Evolutionary conservation across 2,113 vertebrate genomes (phyloP).

Genomic region (Rhombomys opimus): DNA sequence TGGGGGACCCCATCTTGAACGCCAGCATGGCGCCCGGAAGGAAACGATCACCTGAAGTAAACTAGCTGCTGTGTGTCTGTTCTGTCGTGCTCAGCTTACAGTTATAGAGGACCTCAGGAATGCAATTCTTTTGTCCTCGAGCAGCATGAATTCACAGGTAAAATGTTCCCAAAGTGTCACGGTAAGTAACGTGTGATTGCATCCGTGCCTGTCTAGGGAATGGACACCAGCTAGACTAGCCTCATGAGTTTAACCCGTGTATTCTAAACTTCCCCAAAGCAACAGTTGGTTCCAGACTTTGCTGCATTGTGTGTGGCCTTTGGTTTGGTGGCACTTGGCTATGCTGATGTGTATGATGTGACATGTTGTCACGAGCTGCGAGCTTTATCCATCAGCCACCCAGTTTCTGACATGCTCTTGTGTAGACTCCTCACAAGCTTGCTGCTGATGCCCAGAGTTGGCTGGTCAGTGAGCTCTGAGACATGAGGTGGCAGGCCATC

Average conservation of each 20-base stretch:
- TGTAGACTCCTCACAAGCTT: constrained; percentile 66
- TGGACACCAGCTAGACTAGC: constrained; percentile 75
- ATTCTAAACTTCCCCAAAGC: constrained; percentile 52
- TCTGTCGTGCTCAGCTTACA: constrained; percentile 76
- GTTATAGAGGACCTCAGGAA: constrained; percentile 75
- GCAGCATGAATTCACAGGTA: constrained; percentile 63
- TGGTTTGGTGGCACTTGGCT: constrained; percentile 78
- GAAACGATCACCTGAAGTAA: constrained; percentile 70
- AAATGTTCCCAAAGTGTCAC: constrained; percentile 58
- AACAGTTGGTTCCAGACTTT: constrained; percentile 63
- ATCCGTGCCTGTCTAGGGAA: constrained; percentile 77
- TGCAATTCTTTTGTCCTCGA: constrained; percentile 74
- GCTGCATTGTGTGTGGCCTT: constrained; percentile 74
- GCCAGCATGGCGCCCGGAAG: constrained; percentile 51
- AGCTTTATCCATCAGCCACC: constrained; percentile 78
- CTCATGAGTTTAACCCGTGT: constrained; percentile 54
- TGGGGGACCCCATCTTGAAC: constrained; percentile 67
- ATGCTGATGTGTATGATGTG: constrained; percentile 71
- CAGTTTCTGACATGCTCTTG: constrained; percentile 63
- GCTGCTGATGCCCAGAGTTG: not conserved
- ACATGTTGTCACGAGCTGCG: constrained; percentile 73
- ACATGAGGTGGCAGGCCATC: not conserved
- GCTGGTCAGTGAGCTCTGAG: constrained; percentile 48
- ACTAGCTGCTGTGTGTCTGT: constrained; percentile 77
- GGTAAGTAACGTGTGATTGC: constrained; percentile 65